A percentile compares a stretch with the other conserved stretches of the same genome.
Conservation (phyloP, 2,113 vertebrate genomes). For the Acanthisitta chloris region DNA sequence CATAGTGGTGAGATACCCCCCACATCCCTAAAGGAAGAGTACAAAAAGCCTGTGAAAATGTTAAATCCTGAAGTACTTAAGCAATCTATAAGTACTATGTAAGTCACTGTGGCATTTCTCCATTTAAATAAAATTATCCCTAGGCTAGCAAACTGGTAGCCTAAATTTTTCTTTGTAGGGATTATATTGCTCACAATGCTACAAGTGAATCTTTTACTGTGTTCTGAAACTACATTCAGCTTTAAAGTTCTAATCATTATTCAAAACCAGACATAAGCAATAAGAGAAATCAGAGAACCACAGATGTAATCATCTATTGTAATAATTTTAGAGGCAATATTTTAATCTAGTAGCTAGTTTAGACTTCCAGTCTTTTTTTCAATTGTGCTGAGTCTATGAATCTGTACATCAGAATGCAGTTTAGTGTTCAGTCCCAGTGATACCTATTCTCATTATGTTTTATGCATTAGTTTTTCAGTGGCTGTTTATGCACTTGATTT, state of each 20-base stretch:
- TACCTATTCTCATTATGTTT: background rate
- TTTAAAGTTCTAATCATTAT: background rate
- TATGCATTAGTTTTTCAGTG: conserved; percentile 11
- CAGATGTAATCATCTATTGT: background rate
- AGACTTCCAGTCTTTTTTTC: background rate
- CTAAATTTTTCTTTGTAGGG: background rate
- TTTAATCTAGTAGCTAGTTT: background rate
- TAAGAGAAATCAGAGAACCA: background rate
- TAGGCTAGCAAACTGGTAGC: background rate
- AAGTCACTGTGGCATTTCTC: background rate
- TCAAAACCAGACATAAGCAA: background rate
- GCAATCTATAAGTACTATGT: background rate
- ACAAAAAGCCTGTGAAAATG: background rate
- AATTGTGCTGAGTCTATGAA: background rate
- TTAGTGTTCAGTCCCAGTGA: background rate
- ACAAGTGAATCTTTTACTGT: background rate
- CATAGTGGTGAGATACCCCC: background rate
- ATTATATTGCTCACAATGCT: background rate
- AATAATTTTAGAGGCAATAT: background rate
- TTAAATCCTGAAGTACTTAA: background rate
- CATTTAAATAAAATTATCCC: background rate
- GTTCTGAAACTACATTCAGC: background rate
- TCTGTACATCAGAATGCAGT: background rate
- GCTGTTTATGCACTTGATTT: background rate
- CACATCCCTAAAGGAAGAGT: background rate